Percentiles rank a stretch among this genome's conserved stretches.
These are phyloP conservation scores for Marmota monax DNA, from an alignment of 2,113 vertebrate genomes.

Conservation along the genomic window DNA sequence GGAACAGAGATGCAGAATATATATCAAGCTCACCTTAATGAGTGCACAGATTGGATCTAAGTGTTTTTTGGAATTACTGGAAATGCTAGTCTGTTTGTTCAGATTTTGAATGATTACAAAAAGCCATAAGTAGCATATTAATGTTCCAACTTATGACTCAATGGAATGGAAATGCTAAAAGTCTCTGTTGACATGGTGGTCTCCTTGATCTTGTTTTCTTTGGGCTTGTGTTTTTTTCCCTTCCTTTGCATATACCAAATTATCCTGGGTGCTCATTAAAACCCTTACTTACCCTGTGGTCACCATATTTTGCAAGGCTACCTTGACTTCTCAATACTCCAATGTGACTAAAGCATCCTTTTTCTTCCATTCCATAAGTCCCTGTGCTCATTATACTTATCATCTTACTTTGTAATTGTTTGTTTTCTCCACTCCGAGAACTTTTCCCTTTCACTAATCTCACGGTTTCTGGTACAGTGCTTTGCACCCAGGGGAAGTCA, in stretches of 20 bases:
- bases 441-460: constrained; percentile 64
- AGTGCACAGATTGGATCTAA: neutral
- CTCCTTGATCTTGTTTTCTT: fast-evolving
- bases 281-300: neutral
- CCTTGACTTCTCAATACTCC: fast-evolving
- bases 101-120: neutral
- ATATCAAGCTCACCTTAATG: neutral
- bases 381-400: constrained; percentile 10
- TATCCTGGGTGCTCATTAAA: neutral
- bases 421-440: constrained; percentile 54
- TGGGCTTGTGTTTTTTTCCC: fast-evolving
- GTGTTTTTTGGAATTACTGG: neutral
- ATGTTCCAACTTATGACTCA: neutral
- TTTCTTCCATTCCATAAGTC: neutral
- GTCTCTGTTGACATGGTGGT: neutral
- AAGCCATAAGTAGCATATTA: neutral
- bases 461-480: constrained; percentile 48
- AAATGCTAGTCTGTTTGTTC: neutral
- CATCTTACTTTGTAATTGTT: constrained; percentile 52
- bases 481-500: constrained; percentile 60
- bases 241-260: neutral
- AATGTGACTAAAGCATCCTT: neutral
- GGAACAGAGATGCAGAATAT: neutral
- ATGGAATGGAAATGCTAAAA: neutral
- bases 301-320: neutral